A percentile compares a stretch with the other conserved stretches of the same genome.
Evolutionary conservation across 2,797 vertebrate species (phyloP).

Genomic region (Bryconaethiops microstoma): DNA sequence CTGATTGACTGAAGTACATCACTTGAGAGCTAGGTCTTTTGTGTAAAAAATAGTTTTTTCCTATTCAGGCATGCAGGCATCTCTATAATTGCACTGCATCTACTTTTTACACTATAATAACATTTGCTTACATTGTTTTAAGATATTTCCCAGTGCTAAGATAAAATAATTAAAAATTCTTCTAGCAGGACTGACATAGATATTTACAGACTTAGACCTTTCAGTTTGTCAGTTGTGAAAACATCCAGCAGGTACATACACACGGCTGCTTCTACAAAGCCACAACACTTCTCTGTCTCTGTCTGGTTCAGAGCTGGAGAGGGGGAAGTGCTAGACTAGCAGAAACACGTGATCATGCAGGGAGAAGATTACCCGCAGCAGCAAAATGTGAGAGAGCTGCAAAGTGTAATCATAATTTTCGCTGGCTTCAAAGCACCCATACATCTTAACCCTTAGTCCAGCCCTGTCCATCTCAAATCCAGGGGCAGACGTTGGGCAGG

Average conservation of each 20-base stretch:
- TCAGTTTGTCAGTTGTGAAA: slow-evolving; percentile 63
- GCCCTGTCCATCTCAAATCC: slow-evolving; percentile 33
- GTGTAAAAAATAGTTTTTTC: slow-evolving; percentile 45
- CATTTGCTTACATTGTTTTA: slow-evolving; percentile 60
- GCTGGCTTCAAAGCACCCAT: slow-evolving; percentile 60
- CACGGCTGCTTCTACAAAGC: slow-evolving; percentile 64
- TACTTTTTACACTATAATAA: slow-evolving; percentile 46
- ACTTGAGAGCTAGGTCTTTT: slow-evolving; percentile 45
- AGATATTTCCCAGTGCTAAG: slow-evolving; percentile 56
- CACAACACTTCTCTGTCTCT: slow-evolving; percentile 61
- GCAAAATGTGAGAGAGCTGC: slow-evolving; percentile 61
- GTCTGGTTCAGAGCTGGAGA: slow-evolving; percentile 47
- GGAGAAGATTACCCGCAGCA: slow-evolving; percentile 64
- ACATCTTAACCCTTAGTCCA: slow-evolving; percentile 61
- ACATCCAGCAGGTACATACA: slow-evolving; percentile 65
- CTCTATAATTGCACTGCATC: slow-evolving; percentile 54
- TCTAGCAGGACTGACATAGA: slow-evolving; percentile 61
- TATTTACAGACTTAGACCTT: slow-evolving; percentile 60
- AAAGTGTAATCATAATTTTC: slow-evolving; percentile 69
- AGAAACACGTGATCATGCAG: slow-evolving; percentile 9
- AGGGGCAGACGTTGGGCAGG: slow-evolving; percentile 64
- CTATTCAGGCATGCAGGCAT: slow-evolving; percentile 50
- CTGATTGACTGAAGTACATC: slow-evolving; percentile 41
- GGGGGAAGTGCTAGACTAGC: slow-evolving; percentile 1
- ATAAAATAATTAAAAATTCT: background rate